Evolutionary conservation across 2,113 vertebrate species (phyloP), one percentile per base, ranked within the genome.

Genomic region (Lepidothrix coronata): DNA sequence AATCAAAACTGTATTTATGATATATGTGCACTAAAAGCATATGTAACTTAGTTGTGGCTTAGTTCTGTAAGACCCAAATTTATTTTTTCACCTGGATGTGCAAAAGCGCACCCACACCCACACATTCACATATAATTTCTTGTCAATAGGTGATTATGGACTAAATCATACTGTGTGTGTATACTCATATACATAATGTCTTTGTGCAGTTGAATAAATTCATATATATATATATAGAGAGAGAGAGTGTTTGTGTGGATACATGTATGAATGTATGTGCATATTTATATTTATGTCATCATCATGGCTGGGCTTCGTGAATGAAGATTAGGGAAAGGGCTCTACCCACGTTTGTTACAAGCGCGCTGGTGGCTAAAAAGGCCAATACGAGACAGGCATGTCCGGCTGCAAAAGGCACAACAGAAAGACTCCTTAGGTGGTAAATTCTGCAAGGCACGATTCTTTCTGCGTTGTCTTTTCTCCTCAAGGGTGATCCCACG

Each of bases 111-210:
- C 11, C 37, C 5, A 20, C 8, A 31, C 20, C 17, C 8, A 15
- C 6, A 30, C 3, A 30, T 4, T 24, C 15, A 27, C 0, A 0
- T 18, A 11, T 30, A 68, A 11, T 41, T 24, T 33, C 16, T 63
- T 75, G 12, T 48, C 28, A 54, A 14, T 46, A 59, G 0, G 0
- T 14, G 16, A 71, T 51, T 63, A 43, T 33, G 25, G 25, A 54
- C 52, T 58, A 41, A 73, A 43, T 61, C 6, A 31, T 54, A 25
- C 27, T 49, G 3, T 51, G 12, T 58, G 9, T 55, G 16, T 54
- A 24, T 23, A 12, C 3, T 65, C 22, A n/a, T 1, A 12, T 27
- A 66, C 33, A 8, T 41, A 52, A 46, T 43, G 6, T 58, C 4
- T 79, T 15, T 79, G 8, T 72, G 11, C 22, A 20, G 77, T 80